Evolutionary conservation across 2,888 invertebrate species (phyloP).

Genomic region (Chrysolina haemoptera): DNA sequence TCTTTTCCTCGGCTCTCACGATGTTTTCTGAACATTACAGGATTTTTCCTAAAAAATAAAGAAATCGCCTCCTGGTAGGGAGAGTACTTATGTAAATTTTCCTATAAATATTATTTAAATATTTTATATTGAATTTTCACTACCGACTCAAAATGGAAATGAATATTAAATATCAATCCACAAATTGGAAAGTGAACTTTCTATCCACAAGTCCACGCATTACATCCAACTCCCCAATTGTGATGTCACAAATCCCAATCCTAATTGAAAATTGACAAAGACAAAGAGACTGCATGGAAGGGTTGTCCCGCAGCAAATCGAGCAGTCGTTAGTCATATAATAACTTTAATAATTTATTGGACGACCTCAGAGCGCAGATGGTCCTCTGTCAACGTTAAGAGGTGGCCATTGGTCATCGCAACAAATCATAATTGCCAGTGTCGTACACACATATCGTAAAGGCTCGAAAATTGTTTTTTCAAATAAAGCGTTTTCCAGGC

Average conservation of each 20-base stretch:
- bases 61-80: too few species aligned
- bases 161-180: background rate
- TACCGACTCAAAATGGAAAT: too few species aligned
- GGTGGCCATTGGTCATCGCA: slow-evolving; percentile 62
- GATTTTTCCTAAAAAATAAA: too few species aligned
- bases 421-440: slow-evolving; percentile 60
- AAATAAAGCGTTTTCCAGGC: too few species aligned
- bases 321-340: slow-evolving; percentile 49
- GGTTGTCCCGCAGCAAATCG: slow-evolving; percentile 40
- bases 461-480: background rate
- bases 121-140: background rate
- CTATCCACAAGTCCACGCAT: background rate
- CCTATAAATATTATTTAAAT: too few species aligned
- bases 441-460: background rate
- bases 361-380: slow-evolving; percentile 61
- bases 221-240: background rate
- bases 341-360: slow-evolving; percentile 57
- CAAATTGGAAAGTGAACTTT: background rate
- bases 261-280: slow-evolving; percentile 23
- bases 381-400: slow-evolving; percentile 62
- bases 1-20: too few species aligned
- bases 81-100: too few species aligned
- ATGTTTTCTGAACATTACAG: too few species aligned
- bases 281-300: slow-evolving; percentile 31
- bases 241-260: slow-evolving; percentile 21